Percentiles rank a stretch among this genome's conserved stretches.
phyloP scores from a whole-genome alignment of 2,888 invertebrate genomes.

The Hyles lineata region DNA sequence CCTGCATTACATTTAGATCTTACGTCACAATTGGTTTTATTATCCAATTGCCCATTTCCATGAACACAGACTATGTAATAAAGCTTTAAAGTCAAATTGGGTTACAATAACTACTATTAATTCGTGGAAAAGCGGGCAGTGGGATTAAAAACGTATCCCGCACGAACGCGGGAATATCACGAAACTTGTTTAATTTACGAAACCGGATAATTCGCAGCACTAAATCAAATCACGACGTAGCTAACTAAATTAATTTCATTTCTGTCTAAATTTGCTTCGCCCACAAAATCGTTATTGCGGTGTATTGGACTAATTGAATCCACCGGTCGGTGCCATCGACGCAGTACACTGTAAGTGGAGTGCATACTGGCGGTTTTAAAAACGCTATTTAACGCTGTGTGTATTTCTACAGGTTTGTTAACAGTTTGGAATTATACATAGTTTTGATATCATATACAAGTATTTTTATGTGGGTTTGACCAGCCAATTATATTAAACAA shows the following conservation, averaged over 20 bases:
- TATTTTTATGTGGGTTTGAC: no score
- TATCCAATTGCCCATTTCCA: no score
- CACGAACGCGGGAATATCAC: background rate
- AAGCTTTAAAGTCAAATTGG: no score
- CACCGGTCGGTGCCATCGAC: constrained; percentile 18
- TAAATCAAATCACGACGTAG: constrained; percentile 20
- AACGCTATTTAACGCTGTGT: background rate
- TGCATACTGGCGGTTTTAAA: background rate
- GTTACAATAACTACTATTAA: background rate
- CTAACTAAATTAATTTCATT: constrained; percentile 25
- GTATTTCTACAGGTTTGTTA: no score
- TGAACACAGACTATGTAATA: no score
- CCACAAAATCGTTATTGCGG: constrained; percentile 25
- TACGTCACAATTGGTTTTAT: no score
- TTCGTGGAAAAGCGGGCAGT: background rate
- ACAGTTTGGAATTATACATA: no score
- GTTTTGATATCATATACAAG: no score
- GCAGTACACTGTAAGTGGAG: background rate
- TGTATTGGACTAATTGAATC: constrained; percentile 25
- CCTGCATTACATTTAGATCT: no score
- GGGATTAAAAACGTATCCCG: background rate
- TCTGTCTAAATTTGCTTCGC: constrained; percentile 15
- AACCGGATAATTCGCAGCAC: constrained; percentile 4
- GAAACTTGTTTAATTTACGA: constrained; percentile 4
- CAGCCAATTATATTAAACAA: no score